These are phyloP conservation scores for Phyllotis vaccarum DNA, from an alignment of 2,797 vertebrate genomes.

Conservation along the genomic window DNA sequence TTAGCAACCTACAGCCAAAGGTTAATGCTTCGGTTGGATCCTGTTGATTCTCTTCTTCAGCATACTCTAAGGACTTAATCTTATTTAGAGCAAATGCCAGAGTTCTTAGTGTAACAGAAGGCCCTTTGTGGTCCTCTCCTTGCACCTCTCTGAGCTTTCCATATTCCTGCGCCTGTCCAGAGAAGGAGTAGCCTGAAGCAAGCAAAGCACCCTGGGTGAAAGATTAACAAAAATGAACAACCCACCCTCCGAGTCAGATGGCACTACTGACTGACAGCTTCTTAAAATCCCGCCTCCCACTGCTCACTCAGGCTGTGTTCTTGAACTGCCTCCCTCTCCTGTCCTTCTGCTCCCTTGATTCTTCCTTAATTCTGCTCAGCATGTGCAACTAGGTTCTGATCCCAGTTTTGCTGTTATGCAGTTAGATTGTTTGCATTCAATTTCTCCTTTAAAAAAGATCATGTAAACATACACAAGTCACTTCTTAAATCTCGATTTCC, in stretches of 20 bases:
- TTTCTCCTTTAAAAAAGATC: conserved; percentile 45
- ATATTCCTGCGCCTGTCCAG: not conserved
- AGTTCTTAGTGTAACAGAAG: not conserved
- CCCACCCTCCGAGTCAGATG: not conserved
- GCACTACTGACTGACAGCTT: not conserved
- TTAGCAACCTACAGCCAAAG: not conserved
- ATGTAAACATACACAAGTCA: not conserved
- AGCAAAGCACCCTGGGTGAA: not conserved
- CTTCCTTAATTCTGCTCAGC: not conserved
- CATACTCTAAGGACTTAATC: not conserved
- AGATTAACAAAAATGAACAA: not conserved
- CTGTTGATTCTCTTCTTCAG: not conserved
- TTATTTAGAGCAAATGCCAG: not conserved
- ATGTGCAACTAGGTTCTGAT: not conserved
- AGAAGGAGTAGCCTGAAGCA: not conserved
- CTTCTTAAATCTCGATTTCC: not conserved
- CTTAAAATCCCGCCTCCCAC: not conserved
- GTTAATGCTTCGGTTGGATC: conserved; percentile 4
- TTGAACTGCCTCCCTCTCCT: not conserved
- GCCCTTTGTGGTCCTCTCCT: not conserved
- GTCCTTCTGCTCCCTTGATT: conserved; percentile 3
- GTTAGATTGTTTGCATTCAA: not conserved
- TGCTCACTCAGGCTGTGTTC: not conserved
- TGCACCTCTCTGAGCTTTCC: not conserved
- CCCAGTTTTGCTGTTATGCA: not conserved